A percentile compares a stretch with the other conserved stretches of the same genome.
Conservation (phyloP, 1,140 invertebrate species). For the Megalonaias nervosa region DNA sequence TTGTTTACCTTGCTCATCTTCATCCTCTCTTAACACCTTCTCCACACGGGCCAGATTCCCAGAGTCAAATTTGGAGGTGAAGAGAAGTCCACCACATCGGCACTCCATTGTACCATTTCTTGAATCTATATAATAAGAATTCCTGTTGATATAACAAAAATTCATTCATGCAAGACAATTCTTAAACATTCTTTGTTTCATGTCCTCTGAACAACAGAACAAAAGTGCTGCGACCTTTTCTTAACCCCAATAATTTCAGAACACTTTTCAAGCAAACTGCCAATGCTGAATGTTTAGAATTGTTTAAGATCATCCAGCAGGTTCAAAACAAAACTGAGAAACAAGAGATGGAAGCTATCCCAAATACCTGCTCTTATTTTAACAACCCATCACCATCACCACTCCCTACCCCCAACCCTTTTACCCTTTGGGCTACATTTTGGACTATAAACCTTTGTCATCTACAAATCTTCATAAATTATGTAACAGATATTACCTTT, state of each 20-base stretch:
- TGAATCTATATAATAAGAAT: not conserved
- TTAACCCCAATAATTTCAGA: not conserved
- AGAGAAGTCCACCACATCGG: slow-evolving; percentile 61
- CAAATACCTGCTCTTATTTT: too few species aligned
- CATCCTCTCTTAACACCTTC: slow-evolving; percentile 63
- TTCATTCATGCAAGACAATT: not conserved
- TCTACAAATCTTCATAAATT: too few species aligned
- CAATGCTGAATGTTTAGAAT: not conserved
- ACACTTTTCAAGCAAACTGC: not conserved
- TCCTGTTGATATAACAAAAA: not conserved
- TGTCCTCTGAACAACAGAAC: not conserved
- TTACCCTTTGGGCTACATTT: too few species aligned
- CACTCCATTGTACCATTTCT: slow-evolving; percentile 53
- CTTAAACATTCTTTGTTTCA: not conserved
- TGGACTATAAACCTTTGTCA: too few species aligned
- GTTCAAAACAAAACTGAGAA: too few species aligned
- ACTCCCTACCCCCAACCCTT: too few species aligned
- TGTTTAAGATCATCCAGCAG: too few species aligned
- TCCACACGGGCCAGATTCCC: slow-evolving; percentile 88
- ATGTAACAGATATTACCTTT: too few species aligned
- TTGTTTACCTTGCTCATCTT: slow-evolving; percentile 54
- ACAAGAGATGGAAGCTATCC: too few species aligned
- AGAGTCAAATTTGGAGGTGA: slow-evolving; percentile 82
- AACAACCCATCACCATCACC: too few species aligned
- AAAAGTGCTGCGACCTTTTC: not conserved